Evolutionary conservation across 2,113 vertebrate genomes (phyloP).

Genomic region (Clarias macrocephalus): DNA sequence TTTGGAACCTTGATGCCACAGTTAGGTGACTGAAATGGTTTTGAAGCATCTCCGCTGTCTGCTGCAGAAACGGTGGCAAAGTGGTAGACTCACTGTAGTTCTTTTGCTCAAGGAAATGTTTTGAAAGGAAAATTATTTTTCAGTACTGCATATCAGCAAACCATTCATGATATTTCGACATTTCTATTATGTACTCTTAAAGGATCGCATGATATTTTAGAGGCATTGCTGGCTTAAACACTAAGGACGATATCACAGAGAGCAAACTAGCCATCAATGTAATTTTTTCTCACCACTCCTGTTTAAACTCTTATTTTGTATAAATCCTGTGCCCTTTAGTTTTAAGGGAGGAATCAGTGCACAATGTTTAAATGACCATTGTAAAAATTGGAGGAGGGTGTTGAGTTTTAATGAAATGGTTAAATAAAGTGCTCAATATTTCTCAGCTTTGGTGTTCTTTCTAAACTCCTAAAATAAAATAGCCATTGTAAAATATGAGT

Average conservation of each 20-base stretch:
- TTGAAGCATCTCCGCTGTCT: not conserved
- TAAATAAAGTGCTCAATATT: constrained; percentile 46
- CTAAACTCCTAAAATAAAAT: not conserved
- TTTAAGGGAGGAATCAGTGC: not conserved
- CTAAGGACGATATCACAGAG: not conserved
- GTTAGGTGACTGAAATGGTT: not conserved
- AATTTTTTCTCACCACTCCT: constrained; percentile 10
- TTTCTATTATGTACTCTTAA: not conserved
- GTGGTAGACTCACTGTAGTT: not conserved
- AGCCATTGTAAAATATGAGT: not conserved
- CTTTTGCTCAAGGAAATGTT: constrained; percentile 4
- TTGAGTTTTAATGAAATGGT: constrained; percentile 28
- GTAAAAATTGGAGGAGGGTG: not conserved
- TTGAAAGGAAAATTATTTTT: constrained; percentile 10
- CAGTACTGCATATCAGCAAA: not conserved
- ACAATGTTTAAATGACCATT: constrained; percentile 33
- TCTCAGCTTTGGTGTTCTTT: constrained; percentile 18
- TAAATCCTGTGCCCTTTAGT: not conserved
- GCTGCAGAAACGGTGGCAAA: not conserved
- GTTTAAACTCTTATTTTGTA: constrained; percentile 27
- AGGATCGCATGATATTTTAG: not conserved
- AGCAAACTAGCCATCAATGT: not conserved
- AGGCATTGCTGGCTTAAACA: constrained; percentile 7
- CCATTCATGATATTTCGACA: not conserved
- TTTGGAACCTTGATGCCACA: not conserved